A percentile compares a stretch with the other conserved stretches of the same genome.
phyloP scores from a whole-genome alignment of 2,888 invertebrate genomes.

The Mythimna vitellina region DNA sequence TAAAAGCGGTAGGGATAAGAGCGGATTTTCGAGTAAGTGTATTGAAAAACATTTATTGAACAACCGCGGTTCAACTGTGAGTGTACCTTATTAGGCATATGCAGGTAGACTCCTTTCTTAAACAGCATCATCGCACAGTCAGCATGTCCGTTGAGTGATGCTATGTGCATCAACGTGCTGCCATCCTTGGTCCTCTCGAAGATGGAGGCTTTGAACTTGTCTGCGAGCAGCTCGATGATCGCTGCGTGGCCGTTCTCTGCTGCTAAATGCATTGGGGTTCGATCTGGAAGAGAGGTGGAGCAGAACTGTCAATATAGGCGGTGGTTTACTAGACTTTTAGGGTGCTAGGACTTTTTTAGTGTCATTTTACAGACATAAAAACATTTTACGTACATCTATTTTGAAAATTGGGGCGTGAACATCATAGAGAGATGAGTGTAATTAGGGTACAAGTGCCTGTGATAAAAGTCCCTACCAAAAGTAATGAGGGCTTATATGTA shows the following conservation, averaged over 20 bases:
- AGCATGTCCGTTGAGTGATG: constrained; percentile 98
- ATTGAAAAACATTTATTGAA: too few relatives aligned
- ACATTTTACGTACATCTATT: too few relatives aligned
- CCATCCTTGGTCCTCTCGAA: constrained; percentile 99
- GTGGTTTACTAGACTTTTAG: not conserved
- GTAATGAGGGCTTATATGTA: too few relatives aligned
- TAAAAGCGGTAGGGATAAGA: too few relatives aligned
- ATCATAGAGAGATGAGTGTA: not conserved
- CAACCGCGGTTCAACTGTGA: not conserved
- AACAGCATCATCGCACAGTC: constrained; percentile 99
- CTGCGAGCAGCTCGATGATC: constrained; percentile 98
- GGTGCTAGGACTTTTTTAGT: not conserved
- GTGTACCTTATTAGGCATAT: constrained; percentile 98
- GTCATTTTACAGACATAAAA: too few relatives aligned
- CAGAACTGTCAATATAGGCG: constrained; percentile 9
- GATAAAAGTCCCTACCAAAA: too few relatives aligned
- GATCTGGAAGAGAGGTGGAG: constrained; percentile 91
- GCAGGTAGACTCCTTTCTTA: constrained; percentile 99
- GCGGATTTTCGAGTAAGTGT: too few relatives aligned
- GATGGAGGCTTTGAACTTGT: constrained; percentile 99
- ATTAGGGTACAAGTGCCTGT: too few relatives aligned
- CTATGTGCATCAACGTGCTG: constrained; percentile 99
- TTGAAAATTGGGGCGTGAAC: not conserved
- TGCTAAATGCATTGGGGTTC: constrained; percentile 99
- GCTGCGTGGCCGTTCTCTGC: constrained; percentile 99